Base-by-base conservation (phyloP, 1,140 invertebrate genomes). In the Orius insidiosus region DNA sequence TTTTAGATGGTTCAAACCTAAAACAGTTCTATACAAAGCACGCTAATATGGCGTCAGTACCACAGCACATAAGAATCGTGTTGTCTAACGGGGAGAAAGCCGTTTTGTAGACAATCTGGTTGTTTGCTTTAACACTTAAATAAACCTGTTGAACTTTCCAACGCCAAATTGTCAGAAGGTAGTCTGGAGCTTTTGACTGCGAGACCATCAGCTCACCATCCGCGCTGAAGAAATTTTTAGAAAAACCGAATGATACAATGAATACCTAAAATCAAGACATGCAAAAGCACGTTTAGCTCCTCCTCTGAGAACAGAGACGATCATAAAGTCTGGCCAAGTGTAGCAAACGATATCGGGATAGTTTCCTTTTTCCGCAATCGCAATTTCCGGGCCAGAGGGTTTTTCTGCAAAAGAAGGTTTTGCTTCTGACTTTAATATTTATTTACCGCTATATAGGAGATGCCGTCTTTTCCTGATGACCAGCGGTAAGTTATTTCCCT, bases 101-200 rank as follows among this genome's bases (percentile, higher is more conserved):
- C 0, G 83, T 76, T 45, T 76, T 71, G 45, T 74, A 77, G 5
- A 92, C 75, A 55, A 80, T 74, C 57, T 83, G 82, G 15, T 75
- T 75, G 57, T 85, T 79, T 0, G 85, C 85, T 59, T 84, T 83
- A 2, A 74, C 76, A 39, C 78, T 69, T 9, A 90, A 64, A 39
- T 85, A 63, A 48, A 86, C 80, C 48, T 65, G 69, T 39, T 76
- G 75, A 7, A 70, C 64, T 55, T 75, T 70, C 86, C 87, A 93
- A 54, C 81, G 70, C 85, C 86, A 94, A 44, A 93, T 72, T 0
- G 85, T 89, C 14, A 93, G 67, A 55, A 80, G 75, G 57, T 78
- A 85, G 61, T 94, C 87, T 0, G 87, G 86, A 48, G 80, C 72
- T 10, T 78, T 78, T 2, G 82, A 83, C 58, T 89, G 80, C 0